Base-by-base conservation (phyloP, 2,797 vertebrate genomes). In the Sciurus carolinensis region DNA sequence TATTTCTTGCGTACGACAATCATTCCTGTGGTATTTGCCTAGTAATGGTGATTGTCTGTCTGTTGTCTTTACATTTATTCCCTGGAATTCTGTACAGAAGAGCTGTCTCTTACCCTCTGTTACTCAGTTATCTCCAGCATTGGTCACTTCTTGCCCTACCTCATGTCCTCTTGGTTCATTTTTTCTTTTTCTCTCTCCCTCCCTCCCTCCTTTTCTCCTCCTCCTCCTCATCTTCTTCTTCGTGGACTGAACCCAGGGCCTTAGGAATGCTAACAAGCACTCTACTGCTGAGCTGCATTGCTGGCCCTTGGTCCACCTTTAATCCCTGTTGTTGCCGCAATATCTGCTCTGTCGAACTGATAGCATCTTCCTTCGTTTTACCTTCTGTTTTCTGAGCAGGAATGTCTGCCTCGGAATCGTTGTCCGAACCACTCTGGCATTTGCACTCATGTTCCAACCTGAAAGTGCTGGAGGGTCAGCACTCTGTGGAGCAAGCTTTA, bases 361-460 rank as follows among this genome's bases (percentile, higher is more conserved):
- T 26, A 47, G 17, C 50, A 83, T 8, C 42, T 62, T 39, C 12
- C 28, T 9, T 66, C n/a, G 28, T 36, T 50, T 54, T 54, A 47
- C 67, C 71, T 54, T 88, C 54, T 72, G 66, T 83, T 73, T 84
- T 75, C 57, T 75, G 50, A 79, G 67, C 73, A 85, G 84, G 12
- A 9, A 85, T 88, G 93, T 91, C 72, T 85, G 67, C 50, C 77
- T 95, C 94, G 52, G 72, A 62, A 54, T 67, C 39, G 36, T 84
- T 50, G 42, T 67, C 36, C 36, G 42, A 91, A 81, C 33, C 50
- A 79, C 59, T 80, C 72, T 47, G 85, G 59, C 36, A 36, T 80
- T 85, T 84, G 85, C 36, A 39, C 54, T 30, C 12, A 12, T n/a
- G 20, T 52, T 71, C 57, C 83, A 59, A 82, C 10, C 10, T 59